A percentile compares a stretch with the other conserved stretches of the same genome.
Conservation (phyloP, 2,113 vertebrate genomes). For the Zapornia atra region DNA sequence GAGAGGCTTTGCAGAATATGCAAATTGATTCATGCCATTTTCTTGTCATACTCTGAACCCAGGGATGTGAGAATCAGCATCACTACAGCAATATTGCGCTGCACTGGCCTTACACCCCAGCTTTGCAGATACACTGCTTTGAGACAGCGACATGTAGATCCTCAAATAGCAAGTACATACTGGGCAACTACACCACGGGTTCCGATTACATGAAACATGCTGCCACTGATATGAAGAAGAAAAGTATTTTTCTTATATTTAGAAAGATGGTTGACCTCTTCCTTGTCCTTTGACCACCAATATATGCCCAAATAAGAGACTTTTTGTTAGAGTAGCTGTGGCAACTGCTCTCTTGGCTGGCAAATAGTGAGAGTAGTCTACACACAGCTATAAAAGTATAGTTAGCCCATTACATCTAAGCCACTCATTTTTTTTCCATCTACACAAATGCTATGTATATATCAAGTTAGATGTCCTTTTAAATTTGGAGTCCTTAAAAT, state of each 20-base stretch:
- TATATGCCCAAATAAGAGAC: background rate
- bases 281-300: background rate
- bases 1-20: background rate
- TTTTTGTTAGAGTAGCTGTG: background rate
- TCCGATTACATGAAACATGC: background rate
- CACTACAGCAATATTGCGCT: background rate
- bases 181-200: background rate
- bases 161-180: background rate
- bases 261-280: background rate
- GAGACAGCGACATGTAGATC: background rate
- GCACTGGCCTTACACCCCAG: background rate
- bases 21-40: background rate
- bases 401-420: background rate
- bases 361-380: background rate
- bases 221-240: background rate
- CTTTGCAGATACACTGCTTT: background rate
- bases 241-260: background rate
- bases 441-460: background rate
- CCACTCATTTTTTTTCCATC: background rate
- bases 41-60: background rate
- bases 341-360: background rate
- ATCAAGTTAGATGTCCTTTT: background rate
- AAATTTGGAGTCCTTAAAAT: slow-evolving; percentile 2
- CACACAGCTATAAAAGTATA: background rate
- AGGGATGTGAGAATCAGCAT: background rate